phyloP scores from a whole-genome alignment of 1,140 invertebrate genomes.

The Drosophila melanogaster region Release_6_plus_ISO1_MT NT_033777.3:9418001-9418500 shows the following conservation, averaged over 20 bases:
- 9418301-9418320: constrained; percentile 32
- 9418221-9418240: constrained; percentile 46
- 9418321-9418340: constrained; percentile 26
- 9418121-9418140: constrained; percentile 11
- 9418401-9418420: constrained; percentile 60
- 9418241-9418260: constrained; percentile 35
- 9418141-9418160: constrained; percentile 12
- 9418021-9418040: constrained; percentile 37
- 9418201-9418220: constrained; percentile 56
- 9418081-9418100: constrained; percentile 41
- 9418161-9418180: constrained; percentile 19
- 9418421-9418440: constrained; percentile 39
- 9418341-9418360: constrained; percentile 64
- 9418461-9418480: constrained; percentile 30
- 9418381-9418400: constrained; percentile 83
- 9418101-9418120: constrained; percentile 8
- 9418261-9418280: constrained; percentile 61
- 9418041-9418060: constrained; percentile 41
- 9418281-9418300: constrained; percentile 59
- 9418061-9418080: constrained; percentile 44
- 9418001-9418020: constrained; percentile 81
- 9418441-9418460: constrained; percentile 80
- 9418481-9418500: not conserved
- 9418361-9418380: constrained; percentile 82
- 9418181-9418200: constrained; percentile 25